Conservation (phyloP, 2,113 vertebrate species). For the Potamarius usumacintae region DNA sequence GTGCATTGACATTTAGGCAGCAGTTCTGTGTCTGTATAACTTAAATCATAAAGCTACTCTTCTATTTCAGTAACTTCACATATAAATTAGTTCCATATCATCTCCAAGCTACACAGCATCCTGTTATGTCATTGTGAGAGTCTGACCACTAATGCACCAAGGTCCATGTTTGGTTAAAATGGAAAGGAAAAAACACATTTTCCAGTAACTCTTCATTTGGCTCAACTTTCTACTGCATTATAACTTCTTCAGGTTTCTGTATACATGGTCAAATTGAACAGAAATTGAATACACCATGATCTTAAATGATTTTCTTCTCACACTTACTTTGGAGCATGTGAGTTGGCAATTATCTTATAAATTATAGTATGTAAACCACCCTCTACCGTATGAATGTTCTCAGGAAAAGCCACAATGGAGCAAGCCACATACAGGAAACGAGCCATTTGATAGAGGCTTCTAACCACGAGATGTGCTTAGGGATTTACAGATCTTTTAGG, state of each 20-base stretch:
- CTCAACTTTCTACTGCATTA: background rate
- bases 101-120: background rate
- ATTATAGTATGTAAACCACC: conserved; percentile 37
- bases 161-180: background rate
- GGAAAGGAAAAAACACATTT: background rate
- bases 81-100: background rate
- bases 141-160: conserved; percentile 13
- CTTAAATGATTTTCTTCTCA: conserved; percentile 3
- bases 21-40: background rate
- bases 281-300: background rate
- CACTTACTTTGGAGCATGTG: background rate
- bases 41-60: background rate
- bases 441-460: conserved; percentile 19
- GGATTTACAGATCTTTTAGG: conserved; percentile 29
- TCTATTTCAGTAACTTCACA: background rate
- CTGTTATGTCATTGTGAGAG: background rate
- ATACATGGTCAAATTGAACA: background rate
- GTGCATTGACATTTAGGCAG: background rate
- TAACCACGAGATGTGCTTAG: conserved; percentile 19
- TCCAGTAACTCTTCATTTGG: background rate
- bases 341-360: background rate
- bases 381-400: conserved; percentile 52
- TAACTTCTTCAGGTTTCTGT: background rate
- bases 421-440: conserved; percentile 61
- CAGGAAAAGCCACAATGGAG: conserved; percentile 68